These are phyloP conservation scores for Bucco capensis DNA, from an alignment of 2,113 vertebrate genomes.

Conservation along the genomic window DNA sequence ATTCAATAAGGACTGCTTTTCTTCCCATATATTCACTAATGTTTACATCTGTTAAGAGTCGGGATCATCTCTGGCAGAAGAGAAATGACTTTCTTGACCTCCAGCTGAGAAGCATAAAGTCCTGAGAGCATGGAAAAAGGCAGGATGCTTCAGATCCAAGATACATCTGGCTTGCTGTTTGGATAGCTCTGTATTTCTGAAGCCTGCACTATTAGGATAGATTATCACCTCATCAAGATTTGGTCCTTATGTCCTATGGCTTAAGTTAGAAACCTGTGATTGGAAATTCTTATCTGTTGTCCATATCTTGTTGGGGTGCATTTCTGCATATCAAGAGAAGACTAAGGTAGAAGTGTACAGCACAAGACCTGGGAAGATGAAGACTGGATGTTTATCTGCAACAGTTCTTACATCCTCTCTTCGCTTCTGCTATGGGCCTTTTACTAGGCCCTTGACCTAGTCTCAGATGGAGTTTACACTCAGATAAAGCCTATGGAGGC, in stretches of 20 bases:
- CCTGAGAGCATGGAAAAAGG: neutral
- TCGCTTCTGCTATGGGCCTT: neutral
- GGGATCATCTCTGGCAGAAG: neutral
- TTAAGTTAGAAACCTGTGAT: neutral
- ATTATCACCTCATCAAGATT: neutral
- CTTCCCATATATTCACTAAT: neutral
- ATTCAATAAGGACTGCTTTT: neutral
- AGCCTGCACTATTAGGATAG: neutral
- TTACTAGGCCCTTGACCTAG: slow-evolving; percentile 13
- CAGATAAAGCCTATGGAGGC: neutral
- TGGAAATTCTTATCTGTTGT: neutral
- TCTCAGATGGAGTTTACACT: neutral
- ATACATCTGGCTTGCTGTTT: neutral
- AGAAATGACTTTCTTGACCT: neutral
- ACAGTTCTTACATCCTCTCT: neutral
- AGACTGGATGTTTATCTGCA: neutral
- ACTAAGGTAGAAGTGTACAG: neutral
- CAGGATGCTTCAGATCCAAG: neutral
- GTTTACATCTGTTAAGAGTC: neutral
- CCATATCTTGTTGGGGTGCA: neutral
- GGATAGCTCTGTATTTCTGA: neutral
- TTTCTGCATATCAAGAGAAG: neutral
- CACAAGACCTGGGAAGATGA: neutral
- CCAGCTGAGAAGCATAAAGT: neutral
- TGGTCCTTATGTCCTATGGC: neutral